Conservation (phyloP, 2,113 vertebrate species). For the Notothenia rossii region DNA sequence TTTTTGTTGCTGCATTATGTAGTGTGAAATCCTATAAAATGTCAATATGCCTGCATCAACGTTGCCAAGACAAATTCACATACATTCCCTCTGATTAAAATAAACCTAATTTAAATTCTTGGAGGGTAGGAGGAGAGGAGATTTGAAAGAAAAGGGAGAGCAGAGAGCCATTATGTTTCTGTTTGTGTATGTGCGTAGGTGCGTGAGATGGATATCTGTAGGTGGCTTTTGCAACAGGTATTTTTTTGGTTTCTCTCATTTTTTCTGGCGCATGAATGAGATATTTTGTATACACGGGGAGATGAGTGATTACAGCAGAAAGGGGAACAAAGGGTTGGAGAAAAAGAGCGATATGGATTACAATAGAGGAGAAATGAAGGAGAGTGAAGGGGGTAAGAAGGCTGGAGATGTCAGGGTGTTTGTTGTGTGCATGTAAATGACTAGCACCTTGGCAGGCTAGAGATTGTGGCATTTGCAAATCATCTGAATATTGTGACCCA, state of each 20-base stretch:
- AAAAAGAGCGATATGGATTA: conserved; percentile 24
- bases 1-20: conserved; percentile 48
- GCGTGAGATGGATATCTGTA: conserved; percentile 65
- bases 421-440: conserved; percentile 72
- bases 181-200: conserved; percentile 59
- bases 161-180: conserved; percentile 63
- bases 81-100: conserved; percentile 66
- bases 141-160: conserved; percentile 50
- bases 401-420: conserved; percentile 27
- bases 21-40: conserved; percentile 71
- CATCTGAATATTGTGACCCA: conserved; percentile 74
- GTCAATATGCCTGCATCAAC: conserved; percentile 50
- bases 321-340: conserved; percentile 12
- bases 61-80: conserved; percentile 59
- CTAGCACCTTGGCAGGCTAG: conserved; percentile 56
- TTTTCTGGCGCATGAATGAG: conserved; percentile 49
- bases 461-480: conserved; percentile 76
- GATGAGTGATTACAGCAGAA: conserved; percentile 48
- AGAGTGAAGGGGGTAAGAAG: conserved; percentile 1
- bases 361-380: conserved; percentile 21
- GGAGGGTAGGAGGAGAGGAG: conserved; percentile 58
- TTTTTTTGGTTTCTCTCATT: conserved; percentile 18
- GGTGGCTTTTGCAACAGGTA: conserved; percentile 57
- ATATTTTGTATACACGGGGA: conserved; percentile 27
- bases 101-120: conserved; percentile 70